These are phyloP conservation scores for Drosophila sturtevanti DNA, from an alignment of 1,140 invertebrate species.

Conservation along the genomic window DNA sequence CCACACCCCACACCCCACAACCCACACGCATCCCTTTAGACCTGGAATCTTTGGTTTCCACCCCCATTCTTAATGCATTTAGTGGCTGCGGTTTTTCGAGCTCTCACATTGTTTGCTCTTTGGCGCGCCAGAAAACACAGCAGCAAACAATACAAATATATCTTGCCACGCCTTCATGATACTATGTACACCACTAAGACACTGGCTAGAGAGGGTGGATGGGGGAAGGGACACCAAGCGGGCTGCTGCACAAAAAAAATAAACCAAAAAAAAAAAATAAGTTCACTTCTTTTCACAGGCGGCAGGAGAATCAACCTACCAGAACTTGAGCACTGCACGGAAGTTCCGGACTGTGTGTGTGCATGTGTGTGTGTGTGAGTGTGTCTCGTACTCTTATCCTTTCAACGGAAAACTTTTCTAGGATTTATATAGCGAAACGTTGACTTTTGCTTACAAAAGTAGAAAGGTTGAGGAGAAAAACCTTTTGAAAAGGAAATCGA, in stretches of 20 bases:
- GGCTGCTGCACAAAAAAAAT: constrained; percentile 9
- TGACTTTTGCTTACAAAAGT: not conserved
- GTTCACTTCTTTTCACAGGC: constrained; percentile 54
- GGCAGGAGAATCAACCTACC: constrained; percentile 52
- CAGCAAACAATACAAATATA: constrained; percentile 68
- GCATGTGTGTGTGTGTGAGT: constrained; percentile 27
- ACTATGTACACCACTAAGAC: not conserved
- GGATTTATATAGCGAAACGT: constrained; percentile 46
- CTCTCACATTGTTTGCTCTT: constrained; percentile 78
- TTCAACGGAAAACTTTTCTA: constrained; percentile 48
- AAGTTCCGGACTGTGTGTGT: constrained; percentile 59
- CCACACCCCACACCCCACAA: not conserved
- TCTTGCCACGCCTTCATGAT: constrained; percentile 47
- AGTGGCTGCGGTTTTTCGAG: constrained; percentile 77
- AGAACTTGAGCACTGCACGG: constrained; percentile 76
- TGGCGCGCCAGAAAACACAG: constrained; percentile 61
- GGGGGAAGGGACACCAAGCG: not conserved
- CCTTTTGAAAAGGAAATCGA: constrained; percentile 20
- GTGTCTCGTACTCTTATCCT: constrained; percentile 12
- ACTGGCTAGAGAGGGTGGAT: not conserved
- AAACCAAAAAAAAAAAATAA: constrained; percentile 15
- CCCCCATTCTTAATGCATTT: constrained; percentile 70
- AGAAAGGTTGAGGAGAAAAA: not conserved
- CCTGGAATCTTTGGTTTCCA: constrained; percentile 6
- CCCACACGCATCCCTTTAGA: constrained; percentile 20